Base-by-base conservation (phyloP, 2,113 vertebrate genomes). In the Coregonus clupeaformis region DNA sequence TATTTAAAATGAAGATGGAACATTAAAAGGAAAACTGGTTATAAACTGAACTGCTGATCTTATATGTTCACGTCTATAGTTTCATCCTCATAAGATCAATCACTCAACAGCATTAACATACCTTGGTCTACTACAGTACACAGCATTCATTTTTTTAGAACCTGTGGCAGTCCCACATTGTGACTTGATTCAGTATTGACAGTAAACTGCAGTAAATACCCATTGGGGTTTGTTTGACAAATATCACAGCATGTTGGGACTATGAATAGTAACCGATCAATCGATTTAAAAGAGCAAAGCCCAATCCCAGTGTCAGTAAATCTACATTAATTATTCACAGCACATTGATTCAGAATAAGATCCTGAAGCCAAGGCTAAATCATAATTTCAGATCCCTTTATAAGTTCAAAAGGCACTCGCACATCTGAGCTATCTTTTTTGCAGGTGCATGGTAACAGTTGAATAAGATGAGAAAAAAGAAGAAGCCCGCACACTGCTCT, bases 1-100 rank as follows among this genome's bases (percentile, higher is more conserved):
- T 70, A 77, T 76, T 77, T 77, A 24, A 74, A 81, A 67, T 68
- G 52, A 73, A 71, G 47, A 25, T 6, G 16, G 18, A 70, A 32
- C 36, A 69, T 71, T 74, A 65, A 49, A 60, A 24, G 6, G 25
- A 59, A 36, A 67, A 67, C 4, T 32, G 6, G 29, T 29, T 32
- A 20, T 32, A 6, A 59, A 59, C 57, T 59, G 57, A 59, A 59
- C 57, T 59, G 57, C n/a, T 59, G 14, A 6, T 59, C 14, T 59
- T n/a, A n/a, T 6, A 22, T 59, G 18, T 59, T 59, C 57, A 25
- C 47, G 1, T 49, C 47, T 49, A 13, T 49, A 49, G 3, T 14
- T 13, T 49, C 11, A 49, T 49, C 47, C 47, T 49, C 12, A 16
- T 47, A 13, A 3, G 7, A 13, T 47, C 11, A 49, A 36, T 36